phyloP scores from a whole-genome alignment of 2,888 invertebrate genomes.

The Megaustenia siamemsis region DNA sequence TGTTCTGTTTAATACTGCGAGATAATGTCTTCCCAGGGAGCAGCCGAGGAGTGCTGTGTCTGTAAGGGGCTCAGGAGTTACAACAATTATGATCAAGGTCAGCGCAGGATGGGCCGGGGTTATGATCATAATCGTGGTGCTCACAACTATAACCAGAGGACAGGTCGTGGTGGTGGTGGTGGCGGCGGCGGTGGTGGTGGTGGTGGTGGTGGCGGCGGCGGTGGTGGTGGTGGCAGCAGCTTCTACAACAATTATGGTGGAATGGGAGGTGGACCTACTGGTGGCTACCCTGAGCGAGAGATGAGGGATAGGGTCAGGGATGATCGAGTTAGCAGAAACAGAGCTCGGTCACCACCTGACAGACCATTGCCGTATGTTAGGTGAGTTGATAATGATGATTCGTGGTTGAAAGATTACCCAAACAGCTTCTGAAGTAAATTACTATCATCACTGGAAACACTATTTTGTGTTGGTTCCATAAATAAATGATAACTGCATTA shows the following conservation, averaged over 20 bases:
- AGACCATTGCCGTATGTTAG: slow-evolving; percentile 52
- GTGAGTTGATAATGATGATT: slow-evolving; percentile 17
- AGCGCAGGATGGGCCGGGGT: slow-evolving; percentile 19
- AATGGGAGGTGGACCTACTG: slow-evolving; percentile 4
- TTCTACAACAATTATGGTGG: slow-evolving; percentile 3
- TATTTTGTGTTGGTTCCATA: too few species aligned
- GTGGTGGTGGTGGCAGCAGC: slow-evolving; percentile 33
- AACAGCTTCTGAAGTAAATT: too few species aligned
- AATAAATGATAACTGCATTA: too few species aligned
- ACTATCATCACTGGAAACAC: too few species aligned
- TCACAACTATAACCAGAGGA: neutral
- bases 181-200: slow-evolving; percentile 12
- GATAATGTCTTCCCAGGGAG: slow-evolving; percentile 58
- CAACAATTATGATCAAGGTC: slow-evolving; percentile 44
- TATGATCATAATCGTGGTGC: slow-evolving; percentile 38
- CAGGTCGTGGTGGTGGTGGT: neutral
- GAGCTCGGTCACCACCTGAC: slow-evolving; percentile 46
- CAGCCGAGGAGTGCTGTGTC: slow-evolving; percentile 65
- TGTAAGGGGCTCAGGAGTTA: slow-evolving; percentile 50
- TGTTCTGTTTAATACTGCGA: neutral
- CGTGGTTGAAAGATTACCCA: too few species aligned
- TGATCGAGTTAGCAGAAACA: slow-evolving; percentile 18
- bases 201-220: neutral
- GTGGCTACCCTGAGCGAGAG: slow-evolving; percentile 30
- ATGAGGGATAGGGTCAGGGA: slow-evolving; percentile 12